Conservation (phyloP, 2,797 vertebrate species). For the Psittacula derbiana region DNA sequence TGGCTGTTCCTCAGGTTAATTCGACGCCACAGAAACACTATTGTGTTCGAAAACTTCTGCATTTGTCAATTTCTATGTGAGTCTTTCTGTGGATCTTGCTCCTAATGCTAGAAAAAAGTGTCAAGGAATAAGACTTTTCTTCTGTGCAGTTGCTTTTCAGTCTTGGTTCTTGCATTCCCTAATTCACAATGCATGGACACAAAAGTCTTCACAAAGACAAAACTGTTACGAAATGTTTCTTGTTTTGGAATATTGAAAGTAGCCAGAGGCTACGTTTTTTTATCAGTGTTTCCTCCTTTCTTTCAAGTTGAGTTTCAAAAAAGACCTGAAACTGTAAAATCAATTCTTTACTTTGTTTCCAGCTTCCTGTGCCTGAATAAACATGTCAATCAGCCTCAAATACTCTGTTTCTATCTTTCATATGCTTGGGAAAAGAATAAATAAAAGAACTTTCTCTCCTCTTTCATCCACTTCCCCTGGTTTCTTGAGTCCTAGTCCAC, state of each 20-base stretch:
- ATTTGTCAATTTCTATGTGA: neutral
- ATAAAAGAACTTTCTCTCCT: neutral
- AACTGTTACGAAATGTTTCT: neutral
- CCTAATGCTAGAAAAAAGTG: neutral
- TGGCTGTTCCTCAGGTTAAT: neutral
- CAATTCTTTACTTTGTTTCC: constrained; percentile 19
- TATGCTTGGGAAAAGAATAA: constrained; percentile 6
- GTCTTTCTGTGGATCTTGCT: neutral
- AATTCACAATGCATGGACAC: neutral
- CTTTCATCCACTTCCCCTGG: neutral
- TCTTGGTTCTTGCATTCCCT: neutral
- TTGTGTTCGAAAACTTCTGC: neutral
- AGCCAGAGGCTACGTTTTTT: neutral
- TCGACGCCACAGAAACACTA: neutral
- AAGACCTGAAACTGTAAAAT: neutral
- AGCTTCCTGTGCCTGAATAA: constrained; percentile 40
- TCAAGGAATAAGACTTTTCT: neutral
- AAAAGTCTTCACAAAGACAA: neutral
- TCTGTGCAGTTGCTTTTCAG: neutral
- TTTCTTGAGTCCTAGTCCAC: neutral
- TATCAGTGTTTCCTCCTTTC: constrained; percentile 15
- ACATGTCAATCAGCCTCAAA: constrained; percentile 35
- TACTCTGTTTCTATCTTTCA: constrained; percentile 3
- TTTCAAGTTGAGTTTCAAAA: neutral
- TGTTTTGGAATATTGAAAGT: neutral